phyloP scores from a whole-genome alignment of 2,797 vertebrate genomes.

The Melanotaenia nigrans region DNA sequence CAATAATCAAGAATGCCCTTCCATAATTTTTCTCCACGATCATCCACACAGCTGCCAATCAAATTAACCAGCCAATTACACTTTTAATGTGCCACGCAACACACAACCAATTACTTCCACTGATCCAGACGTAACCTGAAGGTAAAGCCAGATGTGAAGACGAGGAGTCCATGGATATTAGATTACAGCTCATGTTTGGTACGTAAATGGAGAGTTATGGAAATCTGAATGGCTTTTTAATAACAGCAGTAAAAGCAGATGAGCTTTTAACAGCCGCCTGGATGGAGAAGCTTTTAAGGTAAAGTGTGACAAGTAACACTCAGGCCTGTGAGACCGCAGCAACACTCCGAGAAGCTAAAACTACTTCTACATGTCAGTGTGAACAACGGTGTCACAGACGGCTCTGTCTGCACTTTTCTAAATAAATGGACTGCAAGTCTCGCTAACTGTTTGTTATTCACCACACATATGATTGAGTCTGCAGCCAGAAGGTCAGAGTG shows the following conservation, averaged over 20 bases:
- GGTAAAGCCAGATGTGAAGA: constrained; percentile 61
- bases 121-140: constrained; percentile 51
- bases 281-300: constrained; percentile 6
- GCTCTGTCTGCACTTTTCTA: constrained; percentile 3
- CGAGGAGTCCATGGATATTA: constrained; percentile 15
- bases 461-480: constrained; percentile 26
- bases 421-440: constrained; percentile 27
- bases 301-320: not conserved
- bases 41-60: constrained; percentile 49
- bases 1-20: constrained; percentile 4
- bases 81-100: constrained; percentile 43
- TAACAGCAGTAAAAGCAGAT: constrained; percentile 36
- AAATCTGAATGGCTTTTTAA: constrained; percentile 55
- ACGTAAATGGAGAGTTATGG: constrained; percentile 39
- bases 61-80: constrained; percentile 70
- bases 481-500: constrained; percentile 40
- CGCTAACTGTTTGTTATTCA: constrained; percentile 47
- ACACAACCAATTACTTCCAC: constrained; percentile 37
- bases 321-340: not conserved
- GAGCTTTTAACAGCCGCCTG: constrained; percentile 46
- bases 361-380: not conserved
- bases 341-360: constrained; percentile 4
- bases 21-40: constrained; percentile 16
- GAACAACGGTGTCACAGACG: constrained; percentile 16
- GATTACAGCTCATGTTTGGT: constrained; percentile 28